These are phyloP conservation scores for Drosophila tripunctata DNA, from an alignment of 2,888 invertebrate species.

Conservation along the genomic window DNA sequence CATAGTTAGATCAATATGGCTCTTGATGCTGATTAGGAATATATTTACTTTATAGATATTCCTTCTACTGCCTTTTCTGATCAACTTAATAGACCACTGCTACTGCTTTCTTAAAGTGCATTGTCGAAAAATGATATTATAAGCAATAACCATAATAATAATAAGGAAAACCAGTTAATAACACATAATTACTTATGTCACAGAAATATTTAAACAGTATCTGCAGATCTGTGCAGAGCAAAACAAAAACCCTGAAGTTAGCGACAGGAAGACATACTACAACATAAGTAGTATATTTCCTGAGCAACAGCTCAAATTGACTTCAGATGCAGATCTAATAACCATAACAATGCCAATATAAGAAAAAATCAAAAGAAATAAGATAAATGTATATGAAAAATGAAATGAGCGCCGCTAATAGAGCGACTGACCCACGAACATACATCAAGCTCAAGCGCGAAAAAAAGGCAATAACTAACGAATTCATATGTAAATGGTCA, in stretches of 20 bases:
- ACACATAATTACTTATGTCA: not conserved
- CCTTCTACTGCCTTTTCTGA: no score
- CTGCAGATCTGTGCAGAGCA: not conserved
- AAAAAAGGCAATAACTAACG: constrained; percentile 21
- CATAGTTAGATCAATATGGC: no score
- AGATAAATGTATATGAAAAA: constrained; percentile 13
- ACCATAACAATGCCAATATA: constrained; percentile 44
- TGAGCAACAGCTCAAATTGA: constrained; percentile 11
- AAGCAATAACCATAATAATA: not conserved
- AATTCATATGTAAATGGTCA: constrained; percentile 64
- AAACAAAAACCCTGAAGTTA: not conserved
- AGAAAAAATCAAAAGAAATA: constrained; percentile 10
- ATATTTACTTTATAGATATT: no score
- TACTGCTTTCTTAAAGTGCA: no score
- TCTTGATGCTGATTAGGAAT: no score
- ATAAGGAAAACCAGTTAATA: not conserved
- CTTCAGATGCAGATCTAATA: constrained; percentile 34
- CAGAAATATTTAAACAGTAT: not conserved
- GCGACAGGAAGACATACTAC: constrained; percentile 27
- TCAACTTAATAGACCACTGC: no score
- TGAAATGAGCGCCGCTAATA: constrained; percentile 36
- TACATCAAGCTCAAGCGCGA: constrained; percentile 51
- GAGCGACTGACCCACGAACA: constrained; percentile 64
- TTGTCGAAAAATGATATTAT: not conserved
- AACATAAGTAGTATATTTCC: constrained; percentile 24